These are phyloP conservation scores for Marmota monax DNA, from an alignment of 2,113 vertebrate genomes.

Conservation along the genomic window DNA sequence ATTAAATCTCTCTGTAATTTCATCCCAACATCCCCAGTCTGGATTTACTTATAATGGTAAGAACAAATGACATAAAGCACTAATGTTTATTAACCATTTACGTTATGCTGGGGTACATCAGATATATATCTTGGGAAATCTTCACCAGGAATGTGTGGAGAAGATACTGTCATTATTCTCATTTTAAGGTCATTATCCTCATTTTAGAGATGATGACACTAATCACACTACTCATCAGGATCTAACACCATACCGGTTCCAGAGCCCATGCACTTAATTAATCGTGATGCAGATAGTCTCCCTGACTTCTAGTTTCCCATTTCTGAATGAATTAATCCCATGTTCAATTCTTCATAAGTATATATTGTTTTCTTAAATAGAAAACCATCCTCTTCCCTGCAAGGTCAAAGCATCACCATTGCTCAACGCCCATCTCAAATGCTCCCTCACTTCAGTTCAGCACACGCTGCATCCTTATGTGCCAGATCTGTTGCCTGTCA, in stretches of 20 bases:
- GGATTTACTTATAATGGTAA: not conserved
- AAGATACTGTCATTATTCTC: not conserved
- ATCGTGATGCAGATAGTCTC: not conserved
- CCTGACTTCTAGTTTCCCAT: not conserved
- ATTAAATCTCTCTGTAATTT: not conserved
- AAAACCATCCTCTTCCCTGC: not conserved
- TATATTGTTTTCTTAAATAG: not conserved
- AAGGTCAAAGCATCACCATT: not conserved
- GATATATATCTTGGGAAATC: not conserved
- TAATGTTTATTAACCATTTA: not conserved
- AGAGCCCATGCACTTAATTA: not conserved
- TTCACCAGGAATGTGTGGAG: not conserved
- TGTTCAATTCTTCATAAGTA: not conserved
- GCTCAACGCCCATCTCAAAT: not conserved
- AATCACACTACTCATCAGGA: not conserved
- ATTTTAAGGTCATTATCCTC: not conserved
- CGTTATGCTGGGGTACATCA: not conserved
- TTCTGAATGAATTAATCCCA: slow-evolving; percentile 25
- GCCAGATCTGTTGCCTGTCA: not conserved
- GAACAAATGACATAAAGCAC: not conserved
- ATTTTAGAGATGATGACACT: not conserved
- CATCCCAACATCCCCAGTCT: not conserved
- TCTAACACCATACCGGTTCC: too few species aligned
- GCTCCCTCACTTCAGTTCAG: not conserved
- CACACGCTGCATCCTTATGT: not conserved